Evolutionary conservation across 1,140 invertebrate genomes (phyloP).

Genomic region (Zaprionus ghesquierei): DNA sequence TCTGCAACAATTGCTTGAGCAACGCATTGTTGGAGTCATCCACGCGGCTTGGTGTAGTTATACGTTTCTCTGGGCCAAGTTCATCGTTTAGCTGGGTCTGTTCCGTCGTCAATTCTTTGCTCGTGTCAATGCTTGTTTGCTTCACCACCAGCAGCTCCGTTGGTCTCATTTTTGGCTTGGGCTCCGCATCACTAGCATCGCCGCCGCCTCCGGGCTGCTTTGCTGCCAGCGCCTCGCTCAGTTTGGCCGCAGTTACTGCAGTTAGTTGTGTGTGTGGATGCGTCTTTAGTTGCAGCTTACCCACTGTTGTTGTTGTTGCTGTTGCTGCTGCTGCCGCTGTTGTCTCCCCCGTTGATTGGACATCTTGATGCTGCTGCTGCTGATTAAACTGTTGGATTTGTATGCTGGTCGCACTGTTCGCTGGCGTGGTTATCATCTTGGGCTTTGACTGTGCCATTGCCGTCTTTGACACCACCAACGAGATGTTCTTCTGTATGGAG

Average conservation of each 20-base stretch:
- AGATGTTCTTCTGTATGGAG: slow-evolving; percentile 62
- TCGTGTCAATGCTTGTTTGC: slow-evolving; percentile 1
- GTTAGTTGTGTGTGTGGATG: slow-evolving; percentile 7
- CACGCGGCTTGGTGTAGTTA: slow-evolving; percentile 80
- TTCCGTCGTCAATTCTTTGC: neutral
- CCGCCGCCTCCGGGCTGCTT: neutral
- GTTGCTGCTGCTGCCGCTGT: neutral
- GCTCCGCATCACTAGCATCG: slow-evolving; percentile 10
- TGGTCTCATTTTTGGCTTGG: slow-evolving; percentile 37
- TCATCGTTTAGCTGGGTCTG: slow-evolving; percentile 20
- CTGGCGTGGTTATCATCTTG: slow-evolving; percentile 61
- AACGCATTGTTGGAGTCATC: slow-evolving; percentile 95
- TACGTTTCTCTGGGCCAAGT: slow-evolving; percentile 9
- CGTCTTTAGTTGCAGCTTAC: slow-evolving; percentile 31
- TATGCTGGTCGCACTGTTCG: slow-evolving; percentile 31
- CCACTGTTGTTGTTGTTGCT: neutral
- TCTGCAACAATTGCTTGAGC: slow-evolving; percentile 94
- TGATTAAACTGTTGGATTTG: slow-evolving; percentile 52
- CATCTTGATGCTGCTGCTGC: neutral
- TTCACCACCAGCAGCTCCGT: slow-evolving; percentile 34
- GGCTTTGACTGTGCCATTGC: slow-evolving; percentile 63
- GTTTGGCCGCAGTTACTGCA: neutral
- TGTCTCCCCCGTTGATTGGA: neutral
- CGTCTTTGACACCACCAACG: slow-evolving; percentile 62
- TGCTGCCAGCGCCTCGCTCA: slow-evolving; percentile 2